Percentiles rank a stretch among this genome's conserved stretches.
phyloP scores from a whole-genome alignment of 53 echinoderm and acorn worm species.

The Echinarachnius parma region DNA sequence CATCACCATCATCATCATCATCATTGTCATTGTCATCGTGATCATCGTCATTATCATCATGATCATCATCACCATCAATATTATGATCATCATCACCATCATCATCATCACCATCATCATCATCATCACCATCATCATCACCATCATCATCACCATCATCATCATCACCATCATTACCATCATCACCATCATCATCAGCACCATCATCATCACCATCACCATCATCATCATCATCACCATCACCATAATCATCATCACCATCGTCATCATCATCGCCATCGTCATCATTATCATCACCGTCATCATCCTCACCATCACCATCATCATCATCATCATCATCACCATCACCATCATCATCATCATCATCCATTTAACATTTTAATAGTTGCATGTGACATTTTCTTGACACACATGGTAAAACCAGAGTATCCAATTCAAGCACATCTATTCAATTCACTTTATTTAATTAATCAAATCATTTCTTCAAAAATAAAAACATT shows the following conservation, averaged over 20 bases:
- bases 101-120: background rate
- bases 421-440: too few relatives aligned
- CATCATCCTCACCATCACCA: background rate
- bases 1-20: background rate
- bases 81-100: background rate
- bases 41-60: background rate
- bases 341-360: background rate
- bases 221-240: slow-evolving; percentile 11
- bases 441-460: too few relatives aligned
- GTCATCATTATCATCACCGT: slow-evolving; percentile 4
- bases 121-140: slow-evolving; percentile 6
- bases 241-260: slow-evolving; percentile 11
- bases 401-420: too few relatives aligned
- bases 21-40: background rate
- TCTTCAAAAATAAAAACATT: too few relatives aligned
- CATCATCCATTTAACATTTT: too few relatives aligned
- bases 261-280: slow-evolving; percentile 2
- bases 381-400: too few relatives aligned
- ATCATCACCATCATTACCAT: background rate
- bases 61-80: background rate
- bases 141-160: background rate
- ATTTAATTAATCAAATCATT: too few relatives aligned
- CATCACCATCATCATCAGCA: slow-evolving; percentile 9
- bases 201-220: slow-evolving; percentile 14
- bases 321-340: slow-evolving; percentile 8